Base-by-base conservation (phyloP, 2,888 invertebrate species). In the Spisula solida region DNA sequence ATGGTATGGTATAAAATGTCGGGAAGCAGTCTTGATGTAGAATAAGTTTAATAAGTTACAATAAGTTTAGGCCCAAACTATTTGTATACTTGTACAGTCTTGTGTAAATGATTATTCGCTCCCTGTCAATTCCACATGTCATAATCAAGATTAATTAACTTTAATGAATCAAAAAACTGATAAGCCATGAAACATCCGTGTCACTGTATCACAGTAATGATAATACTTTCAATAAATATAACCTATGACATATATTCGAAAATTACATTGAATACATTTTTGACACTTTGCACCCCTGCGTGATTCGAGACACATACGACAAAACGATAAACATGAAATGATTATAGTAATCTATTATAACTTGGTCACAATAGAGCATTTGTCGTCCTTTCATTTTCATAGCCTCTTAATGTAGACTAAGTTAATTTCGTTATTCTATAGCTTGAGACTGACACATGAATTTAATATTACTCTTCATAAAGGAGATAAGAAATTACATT, bases 371-470 rank as follows among this genome's bases (percentile, higher is more conserved):
- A 87, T 82, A n/a, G 82, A 47, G 29, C 47, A 82, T 82, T 87
- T 87, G 87, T 87, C n/a, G 4, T 79, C 82, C 79, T 47, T 87
- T 83, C 82, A 87, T 66, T 55, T 31, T 55, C 56, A 10, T 82
- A 20, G 47, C 75, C 82, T 87, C 87, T 82, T 87, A 78, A 86
- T 48, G 79, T 78, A 55, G 79, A 82, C 87, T 29, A 60, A 87
- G 82, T 82, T 87, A 82, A 87, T 82, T 87, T 82, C 75, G 56
- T 29, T 82, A 79, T 82, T 87, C 78, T 56, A 87, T 78, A 78
- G 70, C 81, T 25, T 56, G 79, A 78, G 79, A 60, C 82, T 87
- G 87, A 87, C 87, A 87, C 87, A 48, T 86, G 81, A 86, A 86
- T 86, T 86, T 86, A 81, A 81, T 81, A 81, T 51, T n/a, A 81